These are phyloP conservation scores for Agrilus cyanescens DNA, from an alignment of 2,888 invertebrate genomes.

Conservation along the genomic window DNA sequence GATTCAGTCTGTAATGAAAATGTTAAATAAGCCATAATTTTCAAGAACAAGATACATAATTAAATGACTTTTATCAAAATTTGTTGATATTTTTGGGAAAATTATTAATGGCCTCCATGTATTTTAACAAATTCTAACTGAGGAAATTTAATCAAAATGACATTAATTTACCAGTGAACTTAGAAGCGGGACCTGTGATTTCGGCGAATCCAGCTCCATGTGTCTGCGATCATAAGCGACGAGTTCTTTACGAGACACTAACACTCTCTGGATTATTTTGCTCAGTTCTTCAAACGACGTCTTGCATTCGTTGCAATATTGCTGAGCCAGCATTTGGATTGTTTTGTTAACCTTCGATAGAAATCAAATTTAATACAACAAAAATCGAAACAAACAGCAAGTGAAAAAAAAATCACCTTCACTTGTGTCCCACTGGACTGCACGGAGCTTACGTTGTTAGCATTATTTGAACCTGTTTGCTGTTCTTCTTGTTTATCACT, in stretches of 20 bases:
- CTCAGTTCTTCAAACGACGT: conserved; percentile 90
- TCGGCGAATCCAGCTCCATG: conserved; percentile 43
- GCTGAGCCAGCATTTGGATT: conserved; percentile 87
- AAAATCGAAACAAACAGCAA: not conserved
- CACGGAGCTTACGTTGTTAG: conserved; percentile 18
- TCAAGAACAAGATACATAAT: not conserved
- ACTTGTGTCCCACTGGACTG: conserved; percentile 33
- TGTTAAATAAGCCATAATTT: not conserved
- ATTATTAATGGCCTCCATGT: too few species aligned
- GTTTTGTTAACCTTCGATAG: conserved; percentile 70
- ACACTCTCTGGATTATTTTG: conserved; percentile 78
- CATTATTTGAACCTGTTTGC: conserved; percentile 18
- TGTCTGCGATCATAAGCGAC: conserved; percentile 84
- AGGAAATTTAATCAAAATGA: too few species aligned
- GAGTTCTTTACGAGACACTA: conserved; percentile 82
- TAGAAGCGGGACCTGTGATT: conserved; percentile 5
- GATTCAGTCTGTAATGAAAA: not conserved
- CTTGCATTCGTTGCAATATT: conserved; percentile 91
- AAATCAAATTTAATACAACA: not conserved
- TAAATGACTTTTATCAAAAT: not conserved
- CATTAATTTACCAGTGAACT: conserved; percentile 7
- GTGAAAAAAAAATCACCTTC: conserved; percentile 41
- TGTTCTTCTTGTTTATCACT: conserved; percentile 52
- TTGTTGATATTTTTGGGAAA: too few species aligned
- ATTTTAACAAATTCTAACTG: too few species aligned